Percentiles rank a stretch among this genome's conserved stretches.
Conservation (phyloP, 92 coral and sea anemone genomes). For the Actinostola sp. region DNA sequence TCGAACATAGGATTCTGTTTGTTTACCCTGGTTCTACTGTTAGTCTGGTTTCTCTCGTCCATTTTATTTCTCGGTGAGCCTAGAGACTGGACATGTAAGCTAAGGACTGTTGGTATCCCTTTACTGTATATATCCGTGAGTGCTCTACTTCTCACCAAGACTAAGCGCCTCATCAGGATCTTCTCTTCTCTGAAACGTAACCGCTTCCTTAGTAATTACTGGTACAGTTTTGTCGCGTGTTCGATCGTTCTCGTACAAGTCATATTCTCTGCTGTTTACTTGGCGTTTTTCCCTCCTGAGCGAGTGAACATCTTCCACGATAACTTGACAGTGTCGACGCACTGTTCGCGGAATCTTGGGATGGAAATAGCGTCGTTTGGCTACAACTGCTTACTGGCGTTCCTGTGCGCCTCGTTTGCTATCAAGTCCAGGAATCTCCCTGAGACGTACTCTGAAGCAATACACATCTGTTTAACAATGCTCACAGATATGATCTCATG, state of each 20-base stretch:
- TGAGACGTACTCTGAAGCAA: conserved; percentile 84
- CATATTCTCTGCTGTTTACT: conserved; percentile 49
- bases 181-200: conserved; percentile 77
- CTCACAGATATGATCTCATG: conserved; percentile 72
- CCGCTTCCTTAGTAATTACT: conserved; percentile 82
- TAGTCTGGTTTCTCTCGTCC: conserved; percentile 75
- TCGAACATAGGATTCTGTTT: conserved; percentile 74
- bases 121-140: conserved; percentile 81
- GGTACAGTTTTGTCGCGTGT: conserved; percentile 84
- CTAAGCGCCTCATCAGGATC: conserved; percentile 86
- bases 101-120: conserved; percentile 63
- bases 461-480: conserved; percentile 82
- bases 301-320: conserved; percentile 26
- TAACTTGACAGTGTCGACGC: conserved; percentile 37
- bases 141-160: conserved; percentile 87
- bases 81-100: conserved; percentile 56
- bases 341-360: conserved; percentile 63
- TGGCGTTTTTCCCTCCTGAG: conserved; percentile 67
- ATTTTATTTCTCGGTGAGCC: conserved; percentile 79
- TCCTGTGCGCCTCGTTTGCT: conserved; percentile 73
- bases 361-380: conserved; percentile 71
- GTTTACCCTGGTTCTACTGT: conserved; percentile 63
- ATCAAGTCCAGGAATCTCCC: conserved; percentile 86
- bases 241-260: conserved; percentile 72
- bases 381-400: conserved; percentile 74